A percentile compares a stretch with the other conserved stretches of the same genome.
phyloP scores from a whole-genome alignment of 2,888 invertebrate species.

The Nowickia ferox region DNA sequence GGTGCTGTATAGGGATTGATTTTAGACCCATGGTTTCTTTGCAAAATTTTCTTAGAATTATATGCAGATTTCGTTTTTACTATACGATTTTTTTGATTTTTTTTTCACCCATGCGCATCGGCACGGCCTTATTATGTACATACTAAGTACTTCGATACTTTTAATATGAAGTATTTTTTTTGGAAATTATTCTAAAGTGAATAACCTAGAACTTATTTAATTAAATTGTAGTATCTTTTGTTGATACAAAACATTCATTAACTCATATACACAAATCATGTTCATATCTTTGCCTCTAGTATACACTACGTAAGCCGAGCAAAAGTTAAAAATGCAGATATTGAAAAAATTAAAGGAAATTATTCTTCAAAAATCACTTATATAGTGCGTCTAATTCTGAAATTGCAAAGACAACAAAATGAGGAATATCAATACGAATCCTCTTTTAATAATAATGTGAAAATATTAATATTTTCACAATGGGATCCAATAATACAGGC shows the following conservation, averaged over 20 bases:
- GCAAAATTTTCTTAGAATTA: too few relatives aligned
- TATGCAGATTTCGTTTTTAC: too few relatives aligned
- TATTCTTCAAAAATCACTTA: constrained; percentile 89
- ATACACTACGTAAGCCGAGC: constrained; percentile 78
- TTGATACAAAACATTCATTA: neutral
- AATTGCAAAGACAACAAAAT: constrained; percentile 82
- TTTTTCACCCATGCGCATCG: too few relatives aligned
- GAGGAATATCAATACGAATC: neutral
- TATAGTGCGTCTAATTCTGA: constrained; percentile 85
- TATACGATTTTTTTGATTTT: too few relatives aligned
- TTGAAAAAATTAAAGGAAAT: constrained; percentile 85
- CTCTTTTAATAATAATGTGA: constrained; percentile 84
- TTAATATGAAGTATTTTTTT: too few relatives aligned
- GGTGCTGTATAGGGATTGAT: too few relatives aligned
- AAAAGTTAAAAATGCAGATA: constrained; percentile 73
- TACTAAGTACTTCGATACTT: too few relatives aligned
- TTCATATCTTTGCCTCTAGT: constrained; percentile 71
- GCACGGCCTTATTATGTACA: too few relatives aligned
- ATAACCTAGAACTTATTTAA: too few relatives aligned
- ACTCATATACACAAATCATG: neutral
- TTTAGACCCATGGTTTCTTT: too few relatives aligned
- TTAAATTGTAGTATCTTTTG: too few relatives aligned
- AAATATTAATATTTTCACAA: constrained; percentile 89
- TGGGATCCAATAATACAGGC: constrained; percentile 82
- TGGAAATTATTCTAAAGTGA: too few relatives aligned